Conservation (phyloP, 2,113 vertebrate genomes). For the Nesogale talazaci region DNA sequence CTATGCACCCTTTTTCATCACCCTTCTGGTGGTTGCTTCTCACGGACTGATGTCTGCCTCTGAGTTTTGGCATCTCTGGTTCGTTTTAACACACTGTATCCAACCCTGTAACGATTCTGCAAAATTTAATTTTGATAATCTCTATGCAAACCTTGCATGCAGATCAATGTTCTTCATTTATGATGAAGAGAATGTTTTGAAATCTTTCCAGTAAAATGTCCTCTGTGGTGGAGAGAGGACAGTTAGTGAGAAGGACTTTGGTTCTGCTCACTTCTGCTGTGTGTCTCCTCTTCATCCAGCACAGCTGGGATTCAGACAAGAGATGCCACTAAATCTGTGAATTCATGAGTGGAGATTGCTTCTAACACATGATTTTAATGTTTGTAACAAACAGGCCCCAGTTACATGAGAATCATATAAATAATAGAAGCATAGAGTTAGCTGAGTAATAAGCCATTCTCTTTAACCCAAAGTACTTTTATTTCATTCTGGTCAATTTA, state of each 20-base stretch:
- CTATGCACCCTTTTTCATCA: conserved; percentile 31
- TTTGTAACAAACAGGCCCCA: conserved; percentile 8
- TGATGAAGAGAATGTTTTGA: conserved; percentile 37
- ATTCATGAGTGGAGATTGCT: conserved; percentile 19
- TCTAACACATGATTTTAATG: not conserved
- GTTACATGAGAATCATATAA: conserved; percentile 37
- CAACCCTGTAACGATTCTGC: not conserved
- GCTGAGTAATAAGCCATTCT: conserved; percentile 38
- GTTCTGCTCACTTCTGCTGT: conserved; percentile 35
- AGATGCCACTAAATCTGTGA: conserved; percentile 28
- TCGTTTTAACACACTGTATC: conserved; percentile 30
- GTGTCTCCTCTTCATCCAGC: conserved; percentile 45
- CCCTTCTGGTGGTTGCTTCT: conserved; percentile 36
- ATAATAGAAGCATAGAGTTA: conserved; percentile 42
- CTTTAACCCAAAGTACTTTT: conserved; percentile 23
- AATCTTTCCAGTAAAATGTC: conserved; percentile 51
- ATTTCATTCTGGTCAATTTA: conserved; percentile 30
- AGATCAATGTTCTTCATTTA: conserved; percentile 54
- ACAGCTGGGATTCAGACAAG: conserved; percentile 10
- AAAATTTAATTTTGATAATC: conserved; percentile 65
- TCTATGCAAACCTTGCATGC: conserved; percentile 16
- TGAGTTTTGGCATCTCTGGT: conserved; percentile 34
- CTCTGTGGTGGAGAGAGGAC: conserved; percentile 19
- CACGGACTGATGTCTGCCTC: not conserved
- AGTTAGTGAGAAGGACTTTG: conserved; percentile 16